Evolutionary conservation across 1,140 invertebrate genomes (phyloP), one percentile per base, ranked within the genome.

Genomic region (fruit fly (Drosophila melanogaster)): DNA sequence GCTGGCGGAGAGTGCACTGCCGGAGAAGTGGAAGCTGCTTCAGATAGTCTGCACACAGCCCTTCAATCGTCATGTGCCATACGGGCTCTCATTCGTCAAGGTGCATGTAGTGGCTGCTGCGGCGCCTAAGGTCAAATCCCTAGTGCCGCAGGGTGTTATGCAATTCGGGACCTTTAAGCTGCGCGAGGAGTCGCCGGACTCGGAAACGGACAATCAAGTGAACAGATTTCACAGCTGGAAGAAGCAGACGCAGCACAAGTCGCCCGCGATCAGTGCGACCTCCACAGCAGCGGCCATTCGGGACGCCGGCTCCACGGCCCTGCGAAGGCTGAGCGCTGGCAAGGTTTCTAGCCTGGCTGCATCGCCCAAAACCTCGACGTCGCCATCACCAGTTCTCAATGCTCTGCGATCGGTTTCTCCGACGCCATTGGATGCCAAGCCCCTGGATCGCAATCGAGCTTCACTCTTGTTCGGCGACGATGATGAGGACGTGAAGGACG

Each of bases 11-110:
- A 83, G 90, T 5, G 92, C 93, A n/a, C 79, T 93, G 17, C 83
- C 92, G 11, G 93, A 96, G 87, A 96, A 95, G 90, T 98, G 96
- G 96, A 96, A 98, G 92, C 92, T 95, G 43, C 91, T 98, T 1
- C 97, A 97, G 92, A 92, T 98, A 46, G 94, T 97, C 4, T 98
- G 97, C 92, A 95, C 95, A 8, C 97, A 98, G 90, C 97, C 96
- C 0, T 98, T 97, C 90, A 98, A 97, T 89, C 96, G 95, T 87
- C 95, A 95, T 71, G 93, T 95, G 35, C 93, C 96, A 84, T 98
- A 95, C 93, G 97, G 97, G 0, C 81, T 98, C 7, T 95, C 96
- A 2, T 98, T 98, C 90, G 93, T 98, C 33, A 96, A 95, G 77
- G 92, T 97, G 10, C 94, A 94, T 84, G 93, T 94, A 24, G 92